Conservation (phyloP, 2,888 invertebrate genomes). For the Drosophila anomalata region DNA sequence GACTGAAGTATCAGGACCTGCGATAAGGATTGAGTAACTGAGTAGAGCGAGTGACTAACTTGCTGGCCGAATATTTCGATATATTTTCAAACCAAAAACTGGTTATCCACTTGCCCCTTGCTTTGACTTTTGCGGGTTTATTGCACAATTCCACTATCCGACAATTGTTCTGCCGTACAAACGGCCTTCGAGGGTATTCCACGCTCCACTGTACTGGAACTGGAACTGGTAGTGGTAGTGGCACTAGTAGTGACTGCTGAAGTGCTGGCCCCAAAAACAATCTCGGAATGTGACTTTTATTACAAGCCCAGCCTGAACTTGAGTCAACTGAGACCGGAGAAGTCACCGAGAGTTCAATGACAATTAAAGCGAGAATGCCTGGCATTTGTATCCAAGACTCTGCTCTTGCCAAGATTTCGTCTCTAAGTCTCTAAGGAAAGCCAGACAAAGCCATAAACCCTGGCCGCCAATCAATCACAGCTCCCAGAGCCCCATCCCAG, state of each 20-base stretch:
- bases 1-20: background rate
- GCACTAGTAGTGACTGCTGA: no score
- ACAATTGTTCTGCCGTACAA: conserved; percentile 20
- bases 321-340: conserved; percentile 32
- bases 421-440: conserved; percentile 31
- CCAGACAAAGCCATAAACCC: conserved; percentile 42
- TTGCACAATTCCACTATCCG: conserved; percentile 6
- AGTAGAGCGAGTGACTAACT: background rate
- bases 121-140: background rate
- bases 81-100: conserved; percentile 8
- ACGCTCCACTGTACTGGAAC: conserved; percentile 2
- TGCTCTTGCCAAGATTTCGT: background rate
- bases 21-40: background rate
- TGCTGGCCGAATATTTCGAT: background rate
- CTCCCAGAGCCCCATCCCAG: background rate
- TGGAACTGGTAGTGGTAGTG: no score
- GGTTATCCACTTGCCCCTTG: conserved; percentile 13
- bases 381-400: background rate
- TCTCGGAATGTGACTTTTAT: conserved; percentile 11
- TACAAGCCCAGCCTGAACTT: conserved; percentile 38
- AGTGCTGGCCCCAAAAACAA: background rate
- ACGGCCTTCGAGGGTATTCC: conserved; percentile 12
- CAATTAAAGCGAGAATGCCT: conserved; percentile 30
- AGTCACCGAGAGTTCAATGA: conserved; percentile 54
- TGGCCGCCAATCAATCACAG: conserved; percentile 26